Conservation (phyloP, 2,113 vertebrate species). For the Emydocephalus ijimae region DNA sequence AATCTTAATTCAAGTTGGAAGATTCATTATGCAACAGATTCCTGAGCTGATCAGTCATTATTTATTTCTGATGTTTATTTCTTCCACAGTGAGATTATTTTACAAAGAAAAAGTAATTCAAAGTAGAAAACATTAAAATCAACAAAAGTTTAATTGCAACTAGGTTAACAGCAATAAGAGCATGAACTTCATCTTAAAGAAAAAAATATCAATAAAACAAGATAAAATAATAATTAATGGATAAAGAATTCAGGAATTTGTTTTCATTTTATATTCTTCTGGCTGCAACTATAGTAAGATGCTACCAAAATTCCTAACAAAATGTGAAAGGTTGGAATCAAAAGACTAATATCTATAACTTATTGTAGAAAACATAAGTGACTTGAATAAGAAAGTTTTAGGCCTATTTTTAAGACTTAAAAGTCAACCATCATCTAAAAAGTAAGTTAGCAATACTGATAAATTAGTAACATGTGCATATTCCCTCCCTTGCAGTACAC, state of each 20-base stretch:
- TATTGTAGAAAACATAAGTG: neutral
- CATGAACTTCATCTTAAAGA: neutral
- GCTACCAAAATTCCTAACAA: neutral
- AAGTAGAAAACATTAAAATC: neutral
- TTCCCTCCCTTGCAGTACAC: neutral
- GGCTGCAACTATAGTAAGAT: neutral
- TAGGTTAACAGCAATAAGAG: neutral
- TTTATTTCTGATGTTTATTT: neutral
- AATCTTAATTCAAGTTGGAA: neutral
- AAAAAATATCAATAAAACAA: neutral
- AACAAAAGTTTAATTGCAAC: neutral
- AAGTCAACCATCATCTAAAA: neutral
- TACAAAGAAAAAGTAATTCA: neutral
- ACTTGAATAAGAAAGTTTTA: neutral
- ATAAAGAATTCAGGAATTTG: neutral
- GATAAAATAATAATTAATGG: neutral
- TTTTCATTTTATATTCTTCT: neutral
- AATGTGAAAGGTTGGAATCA: neutral
- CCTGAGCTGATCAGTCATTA: neutral
- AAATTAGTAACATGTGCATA: neutral
- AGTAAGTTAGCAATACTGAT: neutral
- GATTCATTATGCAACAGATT: neutral
- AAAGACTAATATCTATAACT: neutral
- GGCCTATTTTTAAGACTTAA: neutral
- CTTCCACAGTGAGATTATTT: neutral